These are phyloP conservation scores for Chromoteleia sp. DNA, from an alignment of 2,888 invertebrate genomes.

Conservation along the genomic window DNA sequence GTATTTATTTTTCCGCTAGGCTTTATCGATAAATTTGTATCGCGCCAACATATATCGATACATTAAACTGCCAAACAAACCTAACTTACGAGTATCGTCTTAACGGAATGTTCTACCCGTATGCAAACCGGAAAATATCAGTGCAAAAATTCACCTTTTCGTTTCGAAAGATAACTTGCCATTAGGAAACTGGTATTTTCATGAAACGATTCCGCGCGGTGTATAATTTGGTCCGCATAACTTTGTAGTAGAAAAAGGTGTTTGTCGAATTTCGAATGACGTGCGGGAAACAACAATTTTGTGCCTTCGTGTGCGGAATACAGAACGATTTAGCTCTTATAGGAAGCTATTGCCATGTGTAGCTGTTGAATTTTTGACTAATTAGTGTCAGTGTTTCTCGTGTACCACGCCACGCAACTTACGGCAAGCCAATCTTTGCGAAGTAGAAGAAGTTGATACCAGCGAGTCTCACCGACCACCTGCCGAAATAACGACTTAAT, in stretches of 20 bases:
- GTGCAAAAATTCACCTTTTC: conserved; percentile 6
- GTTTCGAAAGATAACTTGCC: conserved; percentile 24
- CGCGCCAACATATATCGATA: background rate
- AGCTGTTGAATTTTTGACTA: conserved; percentile 49
- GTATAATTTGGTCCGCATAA: conserved; percentile 50
- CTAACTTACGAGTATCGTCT: background rate
- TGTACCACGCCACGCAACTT: conserved; percentile 32
- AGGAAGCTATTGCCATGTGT: conserved; percentile 40
- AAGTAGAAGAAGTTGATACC: conserved; percentile 41
- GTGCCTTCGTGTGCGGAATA: conserved; percentile 24
- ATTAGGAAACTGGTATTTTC: conserved; percentile 50
- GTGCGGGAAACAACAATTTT: conserved; percentile 38
- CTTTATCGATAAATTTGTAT: conserved; percentile 7
- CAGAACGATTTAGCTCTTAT: conserved; percentile 14
- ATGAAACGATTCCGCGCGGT: conserved; percentile 34
- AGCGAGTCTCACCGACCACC: conserved; percentile 75
- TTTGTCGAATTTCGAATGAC: conserved; percentile 44
- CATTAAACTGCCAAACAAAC: conserved; percentile 1
- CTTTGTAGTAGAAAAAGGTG: conserved; percentile 38
- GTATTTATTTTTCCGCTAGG: conserved; percentile 25
- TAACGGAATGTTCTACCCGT: background rate
- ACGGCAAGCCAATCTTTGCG: conserved; percentile 33
- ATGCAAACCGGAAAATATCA: conserved; percentile 3
- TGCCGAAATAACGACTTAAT: conserved; percentile 83
- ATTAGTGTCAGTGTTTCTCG: conserved; percentile 40